phyloP scores from a whole-genome alignment of 1,140 invertebrate genomes.

The Venturia canescens region DNA sequence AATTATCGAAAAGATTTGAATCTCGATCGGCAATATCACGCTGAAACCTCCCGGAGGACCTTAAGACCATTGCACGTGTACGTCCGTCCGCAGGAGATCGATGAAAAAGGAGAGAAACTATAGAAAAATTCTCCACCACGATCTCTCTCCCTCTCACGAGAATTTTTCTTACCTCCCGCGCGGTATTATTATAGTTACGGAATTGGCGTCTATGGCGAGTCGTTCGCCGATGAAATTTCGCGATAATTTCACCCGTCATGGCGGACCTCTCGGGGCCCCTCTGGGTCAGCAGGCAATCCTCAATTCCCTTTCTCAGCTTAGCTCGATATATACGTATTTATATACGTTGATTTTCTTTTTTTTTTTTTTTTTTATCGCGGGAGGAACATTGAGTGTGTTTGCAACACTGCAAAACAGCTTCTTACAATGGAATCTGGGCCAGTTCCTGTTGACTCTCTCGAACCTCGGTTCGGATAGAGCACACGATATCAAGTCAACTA shows the following conservation, averaged over 20 bases:
- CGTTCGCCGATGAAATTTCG: constrained; percentile 46
- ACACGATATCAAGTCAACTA: neutral
- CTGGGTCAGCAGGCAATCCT: constrained; percentile 30
- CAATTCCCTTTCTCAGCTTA: constrained; percentile 44
- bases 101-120: neutral
- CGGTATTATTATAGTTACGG: constrained; percentile 25
- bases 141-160: neutral
- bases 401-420: constrained; percentile 24
- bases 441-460: constrained; percentile 42
- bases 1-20: constrained; percentile 32
- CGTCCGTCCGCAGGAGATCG: neutral
- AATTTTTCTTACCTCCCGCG: neutral
- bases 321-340: neutral
- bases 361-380: neutral
- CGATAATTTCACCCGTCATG: constrained; percentile 35
- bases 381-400: constrained; percentile 3
- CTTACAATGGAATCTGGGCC: constrained; percentile 46
- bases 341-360: too few species aligned
- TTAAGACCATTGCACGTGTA: neutral
- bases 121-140: neutral
- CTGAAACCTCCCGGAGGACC: neutral
- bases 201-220: constrained; percentile 29
- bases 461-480: constrained; percentile 19
- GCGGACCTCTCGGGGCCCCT: constrained; percentile 4
- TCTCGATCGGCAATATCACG: neutral